These are phyloP conservation scores for Aleiodes leptofemur DNA, from an alignment of 2,888 invertebrate genomes.

Conservation along the genomic window DNA sequence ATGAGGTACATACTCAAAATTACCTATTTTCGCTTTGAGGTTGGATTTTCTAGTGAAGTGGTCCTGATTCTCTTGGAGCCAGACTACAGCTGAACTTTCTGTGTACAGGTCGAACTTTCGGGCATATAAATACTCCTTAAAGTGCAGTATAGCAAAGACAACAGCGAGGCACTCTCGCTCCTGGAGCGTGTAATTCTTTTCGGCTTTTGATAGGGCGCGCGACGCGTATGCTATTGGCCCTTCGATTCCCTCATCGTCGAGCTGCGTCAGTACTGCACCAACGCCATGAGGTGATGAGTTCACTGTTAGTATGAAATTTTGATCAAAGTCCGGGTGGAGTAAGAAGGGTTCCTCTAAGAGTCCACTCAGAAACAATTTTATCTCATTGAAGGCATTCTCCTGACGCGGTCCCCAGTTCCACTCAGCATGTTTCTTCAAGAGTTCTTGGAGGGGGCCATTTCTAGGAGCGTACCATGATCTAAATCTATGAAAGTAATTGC, in stretches of 20 bases:
- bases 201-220: background rate
- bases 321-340: conserved; percentile 6
- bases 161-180: too few species aligned
- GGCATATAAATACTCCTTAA: too few species aligned
- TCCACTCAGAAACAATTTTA: background rate
- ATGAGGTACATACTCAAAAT: background rate
- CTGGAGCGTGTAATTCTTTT: background rate
- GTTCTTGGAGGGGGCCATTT: background rate
- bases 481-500: conserved; percentile 3
- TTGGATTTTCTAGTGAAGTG: background rate
- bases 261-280: background rate
- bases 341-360: background rate
- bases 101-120: too few species aligned
- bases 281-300: background rate
- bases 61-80: too few species aligned
- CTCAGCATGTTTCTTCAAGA: conserved; percentile 1
- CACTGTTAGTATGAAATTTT: too few species aligned
- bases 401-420: background rate
- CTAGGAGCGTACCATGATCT: background rate
- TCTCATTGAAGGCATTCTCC: background rate
- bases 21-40: background rate
- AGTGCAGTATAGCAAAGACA: too few species aligned
- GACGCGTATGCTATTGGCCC: background rate
- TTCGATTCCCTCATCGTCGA: conserved; percentile 2
- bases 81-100: too few species aligned